phyloP scores from a whole-genome alignment of 2,113 vertebrate genomes.

The Protobothrops flavoviridis region DNA sequence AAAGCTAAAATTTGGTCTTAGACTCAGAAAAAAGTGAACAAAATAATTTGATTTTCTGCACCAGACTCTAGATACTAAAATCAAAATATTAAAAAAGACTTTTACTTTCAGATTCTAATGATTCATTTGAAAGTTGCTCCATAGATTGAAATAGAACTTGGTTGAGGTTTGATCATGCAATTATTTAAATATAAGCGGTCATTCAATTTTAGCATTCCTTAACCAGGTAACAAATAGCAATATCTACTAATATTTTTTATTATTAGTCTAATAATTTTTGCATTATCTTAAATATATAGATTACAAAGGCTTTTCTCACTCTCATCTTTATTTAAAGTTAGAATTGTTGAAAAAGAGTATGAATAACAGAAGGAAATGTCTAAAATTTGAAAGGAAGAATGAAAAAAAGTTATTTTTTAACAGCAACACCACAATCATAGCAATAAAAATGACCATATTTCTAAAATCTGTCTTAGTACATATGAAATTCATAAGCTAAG shows the following conservation, averaged over 20 bases:
- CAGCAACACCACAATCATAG: neutral
- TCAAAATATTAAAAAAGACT: neutral
- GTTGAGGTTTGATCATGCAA: neutral
- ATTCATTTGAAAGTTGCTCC: neutral
- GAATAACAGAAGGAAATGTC: neutral
- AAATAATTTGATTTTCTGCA: neutral
- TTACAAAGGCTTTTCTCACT: neutral
- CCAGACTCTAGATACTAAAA: neutral
- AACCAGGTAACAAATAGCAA: neutral
- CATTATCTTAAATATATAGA: neutral
- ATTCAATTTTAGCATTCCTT: neutral
- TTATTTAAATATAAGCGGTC: neutral
- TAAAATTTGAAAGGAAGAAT: neutral
- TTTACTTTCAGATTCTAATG: neutral
- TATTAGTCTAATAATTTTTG: neutral
- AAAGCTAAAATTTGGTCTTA: neutral
- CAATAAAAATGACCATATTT: neutral
- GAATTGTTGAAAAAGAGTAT: neutral
- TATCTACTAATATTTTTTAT: neutral
- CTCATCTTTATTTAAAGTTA: neutral
- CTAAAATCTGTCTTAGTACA: neutral
- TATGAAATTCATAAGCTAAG: neutral
- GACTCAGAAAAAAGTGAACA: neutral
- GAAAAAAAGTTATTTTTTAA: neutral
- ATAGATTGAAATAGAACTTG: neutral